Conservation (phyloP, 2,888 invertebrate genomes). For the Ormyrus rosae region DNA sequence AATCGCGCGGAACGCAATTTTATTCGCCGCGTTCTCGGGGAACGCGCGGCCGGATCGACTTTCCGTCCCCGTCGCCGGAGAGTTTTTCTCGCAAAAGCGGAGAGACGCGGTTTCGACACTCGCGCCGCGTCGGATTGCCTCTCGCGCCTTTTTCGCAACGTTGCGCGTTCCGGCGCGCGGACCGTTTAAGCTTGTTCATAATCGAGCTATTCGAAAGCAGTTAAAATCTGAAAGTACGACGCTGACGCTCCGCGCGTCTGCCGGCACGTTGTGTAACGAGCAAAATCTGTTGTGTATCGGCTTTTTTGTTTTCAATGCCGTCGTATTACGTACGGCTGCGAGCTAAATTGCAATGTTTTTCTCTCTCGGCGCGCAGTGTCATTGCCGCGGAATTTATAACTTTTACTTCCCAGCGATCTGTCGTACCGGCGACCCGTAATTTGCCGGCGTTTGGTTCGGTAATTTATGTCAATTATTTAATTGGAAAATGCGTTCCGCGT, state of each 20-base stretch:
- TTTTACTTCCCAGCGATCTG: slow-evolving; percentile 3
- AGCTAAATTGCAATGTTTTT: slow-evolving; percentile 11
- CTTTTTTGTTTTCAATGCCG: no score
- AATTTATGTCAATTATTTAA: slow-evolving; percentile 22
- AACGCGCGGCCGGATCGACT: neutral
- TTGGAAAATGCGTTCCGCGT: slow-evolving; percentile 15
- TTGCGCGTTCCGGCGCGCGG: neutral
- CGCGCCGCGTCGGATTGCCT: slow-evolving; percentile 17
- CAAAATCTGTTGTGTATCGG: no score
- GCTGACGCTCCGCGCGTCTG: neutral
- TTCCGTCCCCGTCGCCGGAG: neutral
- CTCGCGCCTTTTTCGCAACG: neutral
- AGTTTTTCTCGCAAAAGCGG: neutral
- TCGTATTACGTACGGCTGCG: no score
- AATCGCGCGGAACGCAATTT: no score
- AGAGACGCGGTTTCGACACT: neutral
- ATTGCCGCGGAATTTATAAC: slow-evolving; percentile 15
- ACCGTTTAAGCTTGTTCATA: no score
- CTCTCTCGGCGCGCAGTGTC: neutral
- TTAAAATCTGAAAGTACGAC: no score
- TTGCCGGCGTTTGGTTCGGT: slow-evolving; percentile 8
- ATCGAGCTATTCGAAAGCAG: no score
- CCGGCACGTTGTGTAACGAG: neutral
- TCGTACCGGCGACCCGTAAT: neutral
- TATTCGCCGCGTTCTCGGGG: no score